A percentile compares a stretch with the other conserved stretches of the same genome.
phyloP scores from a whole-genome alignment of 2,113 vertebrate species.

The Carassius auratus region DNA sequence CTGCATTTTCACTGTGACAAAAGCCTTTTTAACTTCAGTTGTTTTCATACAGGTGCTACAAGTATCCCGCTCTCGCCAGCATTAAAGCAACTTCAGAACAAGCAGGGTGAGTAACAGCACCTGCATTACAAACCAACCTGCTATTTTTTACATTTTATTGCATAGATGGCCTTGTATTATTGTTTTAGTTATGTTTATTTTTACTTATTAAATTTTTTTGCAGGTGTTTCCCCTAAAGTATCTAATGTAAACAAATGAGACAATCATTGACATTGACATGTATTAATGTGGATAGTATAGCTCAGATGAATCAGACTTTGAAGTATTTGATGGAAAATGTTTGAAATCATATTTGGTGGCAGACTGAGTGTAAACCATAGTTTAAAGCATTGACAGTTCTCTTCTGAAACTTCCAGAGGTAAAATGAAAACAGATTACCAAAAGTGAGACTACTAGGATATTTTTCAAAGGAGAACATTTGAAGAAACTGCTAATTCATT shows the following conservation, averaged over 20 bases:
- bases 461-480: not conserved
- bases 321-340: not conserved
- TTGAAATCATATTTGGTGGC: not conserved
- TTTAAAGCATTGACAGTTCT: not conserved
- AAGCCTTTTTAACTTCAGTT: constrained; percentile 80
- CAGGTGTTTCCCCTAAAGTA: not conserved
- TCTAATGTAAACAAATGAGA: not conserved
- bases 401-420: not conserved
- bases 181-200: not conserved
- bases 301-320: not conserved
- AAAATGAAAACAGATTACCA: not conserved
- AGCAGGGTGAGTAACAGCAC: constrained; percentile 79
- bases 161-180: not conserved
- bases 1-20: constrained; percentile 78
- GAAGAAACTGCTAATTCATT: not conserved
- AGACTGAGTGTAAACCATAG: not conserved
- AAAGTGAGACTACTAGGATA: not conserved
- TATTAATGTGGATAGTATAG: not conserved
- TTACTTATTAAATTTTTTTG: not conserved
- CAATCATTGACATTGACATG: not conserved
- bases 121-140: constrained; percentile 45
- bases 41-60: constrained; percentile 82
- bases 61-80: constrained; percentile 81
- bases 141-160: constrained; percentile 2
- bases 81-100: constrained; percentile 83